Conservation (phyloP, 2,113 vertebrate species). For the Zosterops pallidus region DNA sequence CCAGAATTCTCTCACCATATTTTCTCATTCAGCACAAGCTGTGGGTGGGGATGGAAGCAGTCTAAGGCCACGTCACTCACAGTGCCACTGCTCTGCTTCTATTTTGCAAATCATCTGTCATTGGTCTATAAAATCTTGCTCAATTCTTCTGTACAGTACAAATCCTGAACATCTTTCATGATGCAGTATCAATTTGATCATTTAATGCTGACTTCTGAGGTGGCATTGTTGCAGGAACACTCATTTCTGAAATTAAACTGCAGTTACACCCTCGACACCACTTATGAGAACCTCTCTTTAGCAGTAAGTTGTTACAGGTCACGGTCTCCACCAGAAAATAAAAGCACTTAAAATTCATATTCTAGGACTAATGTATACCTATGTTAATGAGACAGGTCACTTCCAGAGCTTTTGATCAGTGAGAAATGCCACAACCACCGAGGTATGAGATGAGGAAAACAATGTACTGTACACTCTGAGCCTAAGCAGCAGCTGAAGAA, state of each 20-base stretch:
- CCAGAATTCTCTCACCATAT: not conserved
- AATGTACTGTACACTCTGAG: not conserved
- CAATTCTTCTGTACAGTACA: not conserved
- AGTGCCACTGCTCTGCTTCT: not conserved
- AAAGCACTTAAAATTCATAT: not conserved
- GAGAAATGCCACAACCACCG: not conserved
- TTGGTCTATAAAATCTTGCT: not conserved
- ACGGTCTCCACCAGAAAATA: accelerated
- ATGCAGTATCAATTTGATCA: not conserved
- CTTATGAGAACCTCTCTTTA: not conserved
- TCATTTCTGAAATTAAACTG: not conserved
- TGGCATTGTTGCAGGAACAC: not conserved
- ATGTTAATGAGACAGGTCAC: not conserved
- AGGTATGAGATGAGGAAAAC: not conserved
- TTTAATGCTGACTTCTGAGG: not conserved
- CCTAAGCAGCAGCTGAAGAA: not conserved
- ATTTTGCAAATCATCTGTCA: not conserved
- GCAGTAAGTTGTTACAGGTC: not conserved
- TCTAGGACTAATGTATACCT: not conserved
- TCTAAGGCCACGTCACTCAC: not conserved
- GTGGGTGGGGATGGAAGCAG: not conserved
- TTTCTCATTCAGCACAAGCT: not conserved
- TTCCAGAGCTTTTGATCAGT: not conserved
- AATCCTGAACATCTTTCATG: not conserved
- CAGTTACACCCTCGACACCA: accelerated